phyloP scores from a whole-genome alignment of 53 echinoderm and acorn worm species.

The Temnopleurus reevesii region DNA sequence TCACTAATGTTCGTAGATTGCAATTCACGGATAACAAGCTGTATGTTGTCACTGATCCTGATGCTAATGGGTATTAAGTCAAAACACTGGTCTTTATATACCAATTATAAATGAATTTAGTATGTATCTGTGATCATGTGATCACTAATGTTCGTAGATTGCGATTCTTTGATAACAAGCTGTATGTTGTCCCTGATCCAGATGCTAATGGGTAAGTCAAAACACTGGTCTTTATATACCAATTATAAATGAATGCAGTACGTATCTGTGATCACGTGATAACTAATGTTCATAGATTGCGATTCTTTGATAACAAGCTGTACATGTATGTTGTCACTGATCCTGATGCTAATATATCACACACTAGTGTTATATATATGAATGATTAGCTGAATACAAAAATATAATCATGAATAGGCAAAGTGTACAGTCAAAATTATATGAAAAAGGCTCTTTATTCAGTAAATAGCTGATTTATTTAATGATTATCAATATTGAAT shows the following conservation, averaged over 20 bases:
- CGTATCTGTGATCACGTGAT: too few relatives aligned
- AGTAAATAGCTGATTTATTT: too few relatives aligned
- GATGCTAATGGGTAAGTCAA: conserved; percentile 72
- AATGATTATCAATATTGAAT: too few relatives aligned
- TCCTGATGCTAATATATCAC: conserved; percentile 67
- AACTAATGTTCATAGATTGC: conserved; percentile 75
- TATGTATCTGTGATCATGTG: too few relatives aligned
- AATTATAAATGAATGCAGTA: too few relatives aligned
- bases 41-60: conserved; percentile 82
- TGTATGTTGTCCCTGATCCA: conserved; percentile 89
- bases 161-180: conserved; percentile 74
- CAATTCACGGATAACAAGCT: conserved; percentile 74
- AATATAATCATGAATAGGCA: too few relatives aligned
- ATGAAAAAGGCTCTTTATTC: too few relatives aligned
- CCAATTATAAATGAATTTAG: background rate
- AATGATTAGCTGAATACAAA: too few relatives aligned
- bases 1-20: conserved; percentile 76
- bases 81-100: background rate
- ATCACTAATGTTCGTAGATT: conserved; percentile 83
- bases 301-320: conserved; percentile 78
- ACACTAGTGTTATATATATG: too few relatives aligned
- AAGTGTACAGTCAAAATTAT: too few relatives aligned
- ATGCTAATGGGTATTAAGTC: conserved; percentile 77
- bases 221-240: background rate
- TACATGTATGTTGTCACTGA: conserved; percentile 96